Evolutionary conservation across 2,797 vertebrate species (phyloP).

Genomic region (Molossus molossus): DNA sequence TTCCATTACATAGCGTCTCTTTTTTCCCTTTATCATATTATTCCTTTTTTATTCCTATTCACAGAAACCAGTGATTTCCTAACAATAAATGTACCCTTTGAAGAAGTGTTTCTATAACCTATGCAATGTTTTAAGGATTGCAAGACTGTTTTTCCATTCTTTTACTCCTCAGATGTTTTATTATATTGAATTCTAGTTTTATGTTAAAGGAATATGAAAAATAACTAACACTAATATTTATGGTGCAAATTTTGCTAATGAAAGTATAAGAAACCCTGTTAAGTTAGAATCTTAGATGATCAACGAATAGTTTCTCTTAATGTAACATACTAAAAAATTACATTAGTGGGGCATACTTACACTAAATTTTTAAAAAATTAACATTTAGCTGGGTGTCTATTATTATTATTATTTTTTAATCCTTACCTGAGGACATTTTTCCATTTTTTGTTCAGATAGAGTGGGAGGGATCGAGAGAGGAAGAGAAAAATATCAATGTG

Average conservation of each 20-base stretch:
- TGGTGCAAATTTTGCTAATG: not conserved
- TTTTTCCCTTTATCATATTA: not conserved
- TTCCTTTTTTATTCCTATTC: not conserved
- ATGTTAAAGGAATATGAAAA: not conserved
- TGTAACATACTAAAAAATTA: not conserved
- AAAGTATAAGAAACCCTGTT: not conserved
- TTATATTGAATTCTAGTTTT: slow-evolving; percentile 36
- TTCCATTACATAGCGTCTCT: not conserved
- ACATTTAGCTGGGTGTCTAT: slow-evolving; percentile 2
- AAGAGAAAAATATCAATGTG: too few species aligned
- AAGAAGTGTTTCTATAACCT: not conserved
- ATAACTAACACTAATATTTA: not conserved
- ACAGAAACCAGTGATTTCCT: not conserved
- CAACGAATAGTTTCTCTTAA: not conserved
- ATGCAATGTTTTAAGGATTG: not conserved
- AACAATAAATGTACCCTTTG: not conserved
- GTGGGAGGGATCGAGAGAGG: too few species aligned
- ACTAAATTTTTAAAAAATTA: not conserved
- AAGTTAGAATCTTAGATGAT: not conserved
- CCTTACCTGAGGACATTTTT: not conserved
- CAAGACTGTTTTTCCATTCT: not conserved
- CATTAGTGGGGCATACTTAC: not conserved
- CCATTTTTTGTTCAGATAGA: too few species aligned
- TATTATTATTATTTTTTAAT: slow-evolving; percentile 55
- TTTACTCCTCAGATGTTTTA: not conserved